A percentile compares a stretch with the other conserved stretches of the same genome.
Evolutionary conservation across 2,113 vertebrate species (phyloP).

Genomic region (Zosterops lateralis): DNA sequence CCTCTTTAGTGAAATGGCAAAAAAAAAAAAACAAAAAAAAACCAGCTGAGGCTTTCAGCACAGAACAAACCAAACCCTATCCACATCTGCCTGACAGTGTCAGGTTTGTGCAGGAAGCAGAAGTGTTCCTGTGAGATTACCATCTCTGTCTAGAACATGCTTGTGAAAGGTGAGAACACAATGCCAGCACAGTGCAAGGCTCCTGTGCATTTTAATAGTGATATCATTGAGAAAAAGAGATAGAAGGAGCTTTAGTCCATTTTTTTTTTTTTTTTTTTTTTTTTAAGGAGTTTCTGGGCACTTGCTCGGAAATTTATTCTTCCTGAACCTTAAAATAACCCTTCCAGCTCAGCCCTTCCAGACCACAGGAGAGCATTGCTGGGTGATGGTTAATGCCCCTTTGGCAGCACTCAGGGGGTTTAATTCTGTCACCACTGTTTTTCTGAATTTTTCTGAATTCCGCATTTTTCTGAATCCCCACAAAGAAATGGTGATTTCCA

Average conservation of each 20-base stretch:
- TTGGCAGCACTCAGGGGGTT: not conserved
- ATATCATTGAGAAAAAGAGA: not conserved
- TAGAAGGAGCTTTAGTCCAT: not conserved
- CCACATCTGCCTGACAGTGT: not conserved
- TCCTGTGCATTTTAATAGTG: not conserved
- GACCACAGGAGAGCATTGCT: not conserved
- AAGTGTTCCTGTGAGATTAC: conserved; percentile 37
- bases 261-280: not conserved
- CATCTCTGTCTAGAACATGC: conserved; percentile 15
- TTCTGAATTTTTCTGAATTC: no score
- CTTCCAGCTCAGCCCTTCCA: not conserved
- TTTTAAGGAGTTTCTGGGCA: not conserved
- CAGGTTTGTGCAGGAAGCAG: not conserved
- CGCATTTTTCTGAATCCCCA: not conserved
- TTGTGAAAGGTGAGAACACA: conserved; percentile 38
- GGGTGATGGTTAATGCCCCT: not conserved
- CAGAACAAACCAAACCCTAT: not conserved
- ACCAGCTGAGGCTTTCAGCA: not conserved
- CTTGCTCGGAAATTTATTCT: not conserved
- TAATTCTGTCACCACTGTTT: not conserved
- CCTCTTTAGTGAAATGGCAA: conserved; percentile 25
- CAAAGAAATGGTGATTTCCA: not conserved
- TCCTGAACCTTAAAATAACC: not conserved
- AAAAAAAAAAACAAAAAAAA: not conserved
- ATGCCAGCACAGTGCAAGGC: not conserved